Percentiles rank a stretch among this genome's conserved stretches.
These are phyloP conservation scores for Pyrocephalus nanus DNA, from an alignment of 2,797 vertebrate species.

Conservation along the genomic window DNA sequence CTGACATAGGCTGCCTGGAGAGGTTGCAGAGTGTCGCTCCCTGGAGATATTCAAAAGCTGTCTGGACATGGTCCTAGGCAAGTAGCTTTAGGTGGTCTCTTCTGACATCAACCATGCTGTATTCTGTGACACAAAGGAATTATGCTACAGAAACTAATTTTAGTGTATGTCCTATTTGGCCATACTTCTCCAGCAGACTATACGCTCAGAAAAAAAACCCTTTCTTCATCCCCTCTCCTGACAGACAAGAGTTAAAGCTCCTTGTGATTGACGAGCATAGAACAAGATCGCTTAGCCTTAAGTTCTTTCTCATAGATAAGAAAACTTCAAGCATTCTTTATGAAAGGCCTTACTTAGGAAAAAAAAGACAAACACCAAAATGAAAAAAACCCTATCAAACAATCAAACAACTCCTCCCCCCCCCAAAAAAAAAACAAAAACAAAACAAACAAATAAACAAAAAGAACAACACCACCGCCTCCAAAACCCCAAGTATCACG, in stretches of 20 bases:
- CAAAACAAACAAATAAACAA: neutral
- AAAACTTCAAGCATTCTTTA: neutral
- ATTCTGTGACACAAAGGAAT: neutral
- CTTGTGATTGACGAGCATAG: neutral
- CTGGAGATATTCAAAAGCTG: neutral
- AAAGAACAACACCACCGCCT: rapidly evolving
- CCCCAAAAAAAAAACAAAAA: too few species aligned
- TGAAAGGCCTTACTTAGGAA: neutral
- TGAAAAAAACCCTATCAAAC: neutral
- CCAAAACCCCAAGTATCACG: neutral
- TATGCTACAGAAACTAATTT: neutral
- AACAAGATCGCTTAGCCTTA: neutral
- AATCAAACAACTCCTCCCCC: neutral
- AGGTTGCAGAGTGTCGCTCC: neutral
- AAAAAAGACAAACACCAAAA: neutral
- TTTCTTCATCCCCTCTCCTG: neutral
- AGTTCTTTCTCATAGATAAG: neutral
- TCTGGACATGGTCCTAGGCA: neutral
- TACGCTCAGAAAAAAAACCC: neutral
- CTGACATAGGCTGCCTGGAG: neutral
- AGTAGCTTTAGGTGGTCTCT: neutral
- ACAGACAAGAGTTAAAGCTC: neutral
- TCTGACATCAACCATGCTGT: neutral
- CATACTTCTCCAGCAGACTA: neutral
- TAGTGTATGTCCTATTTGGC: neutral